phyloP scores from a whole-genome alignment of 2,888 invertebrate genomes.

The Augochlorella aurata region DNA sequence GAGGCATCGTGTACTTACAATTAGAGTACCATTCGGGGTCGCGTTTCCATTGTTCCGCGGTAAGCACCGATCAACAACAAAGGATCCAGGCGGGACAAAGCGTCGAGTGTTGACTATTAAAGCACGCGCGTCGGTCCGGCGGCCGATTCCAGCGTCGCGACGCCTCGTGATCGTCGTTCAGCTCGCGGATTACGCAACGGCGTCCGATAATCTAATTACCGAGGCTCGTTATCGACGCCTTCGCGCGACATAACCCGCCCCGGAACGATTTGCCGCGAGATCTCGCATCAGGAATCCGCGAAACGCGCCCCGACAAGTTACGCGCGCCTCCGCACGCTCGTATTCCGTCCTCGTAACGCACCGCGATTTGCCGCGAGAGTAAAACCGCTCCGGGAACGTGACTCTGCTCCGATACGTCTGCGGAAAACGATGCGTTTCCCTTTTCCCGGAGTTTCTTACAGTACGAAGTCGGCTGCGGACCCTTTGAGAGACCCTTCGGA shows the following conservation, averaged over 20 bases:
- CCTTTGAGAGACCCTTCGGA: background rate
- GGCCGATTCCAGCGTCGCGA: conserved; percentile 41
- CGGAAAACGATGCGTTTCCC: background rate
- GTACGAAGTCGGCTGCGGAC: background rate
- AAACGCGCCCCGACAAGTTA: background rate
- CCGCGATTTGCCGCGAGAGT: background rate
- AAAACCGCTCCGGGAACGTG: background rate
- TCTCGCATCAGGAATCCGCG: conserved; percentile 30
- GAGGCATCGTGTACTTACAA: conserved; percentile 43
- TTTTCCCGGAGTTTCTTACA: background rate
- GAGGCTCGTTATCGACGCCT: conserved; percentile 46
- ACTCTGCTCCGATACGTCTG: background rate
- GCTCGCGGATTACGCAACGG: conserved; percentile 49
- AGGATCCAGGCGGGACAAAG: conserved; percentile 51
- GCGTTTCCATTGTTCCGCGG: conserved; percentile 57
- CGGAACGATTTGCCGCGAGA: conserved; percentile 14
- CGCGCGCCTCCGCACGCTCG: background rate
- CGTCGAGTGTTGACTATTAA: conserved; percentile 52
- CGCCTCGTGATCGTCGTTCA: conserved; percentile 19
- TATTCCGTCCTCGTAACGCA: no score
- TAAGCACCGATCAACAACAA: conserved; percentile 62
- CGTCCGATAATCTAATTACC: conserved; percentile 54
- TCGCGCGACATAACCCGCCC: background rate
- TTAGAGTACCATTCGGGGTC: conserved; percentile 58
- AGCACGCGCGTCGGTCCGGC: conserved; percentile 19